Percentiles rank a stretch among this genome's conserved stretches.
These are phyloP conservation scores for Lepetodrilus schrolli DNA, from an alignment of 2,888 invertebrate species.

Conservation along the genomic window DNA sequence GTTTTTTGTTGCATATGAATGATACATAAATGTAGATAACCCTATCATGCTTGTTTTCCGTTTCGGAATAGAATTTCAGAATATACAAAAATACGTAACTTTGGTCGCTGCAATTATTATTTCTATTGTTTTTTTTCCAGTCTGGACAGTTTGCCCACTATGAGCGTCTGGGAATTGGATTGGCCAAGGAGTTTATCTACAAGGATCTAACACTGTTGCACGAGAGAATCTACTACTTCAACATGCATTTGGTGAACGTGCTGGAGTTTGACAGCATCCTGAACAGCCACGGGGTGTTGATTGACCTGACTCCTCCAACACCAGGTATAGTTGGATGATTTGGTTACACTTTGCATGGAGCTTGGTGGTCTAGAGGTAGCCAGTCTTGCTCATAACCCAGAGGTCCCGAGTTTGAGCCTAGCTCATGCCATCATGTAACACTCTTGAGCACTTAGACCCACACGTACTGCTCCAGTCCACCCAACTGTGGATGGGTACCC, in stretches of 20 bases:
- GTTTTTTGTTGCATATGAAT: too few species aligned
- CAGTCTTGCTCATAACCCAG: too few species aligned
- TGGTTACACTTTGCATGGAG: too few species aligned
- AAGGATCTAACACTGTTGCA: conserved; percentile 43
- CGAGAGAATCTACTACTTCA: conserved; percentile 50
- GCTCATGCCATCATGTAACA: too few species aligned
- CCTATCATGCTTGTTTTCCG: too few species aligned
- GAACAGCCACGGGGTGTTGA: conserved; percentile 43
- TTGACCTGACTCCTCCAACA: conserved; percentile 51
- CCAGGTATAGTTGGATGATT: conserved; percentile 36
- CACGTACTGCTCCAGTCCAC: too few species aligned
- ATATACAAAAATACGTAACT: neutral
- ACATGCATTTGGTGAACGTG: conserved; percentile 47
- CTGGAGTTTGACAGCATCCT: conserved; percentile 48
- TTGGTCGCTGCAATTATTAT: neutral
- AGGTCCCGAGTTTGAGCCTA: too few species aligned
- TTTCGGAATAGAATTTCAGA: neutral
- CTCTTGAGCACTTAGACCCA: too few species aligned
- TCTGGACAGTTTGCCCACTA: conserved; percentile 48
- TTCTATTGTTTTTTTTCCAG: conserved; percentile 34
- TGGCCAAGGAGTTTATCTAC: conserved; percentile 39
- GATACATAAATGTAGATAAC: too few species aligned
- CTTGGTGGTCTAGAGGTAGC: too few species aligned
- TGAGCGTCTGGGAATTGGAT: conserved; percentile 51
- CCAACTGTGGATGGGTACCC: too few species aligned